Base-by-base conservation (phyloP, 2,113 vertebrate genomes). In the Chaetodon trifascialis region DNA sequence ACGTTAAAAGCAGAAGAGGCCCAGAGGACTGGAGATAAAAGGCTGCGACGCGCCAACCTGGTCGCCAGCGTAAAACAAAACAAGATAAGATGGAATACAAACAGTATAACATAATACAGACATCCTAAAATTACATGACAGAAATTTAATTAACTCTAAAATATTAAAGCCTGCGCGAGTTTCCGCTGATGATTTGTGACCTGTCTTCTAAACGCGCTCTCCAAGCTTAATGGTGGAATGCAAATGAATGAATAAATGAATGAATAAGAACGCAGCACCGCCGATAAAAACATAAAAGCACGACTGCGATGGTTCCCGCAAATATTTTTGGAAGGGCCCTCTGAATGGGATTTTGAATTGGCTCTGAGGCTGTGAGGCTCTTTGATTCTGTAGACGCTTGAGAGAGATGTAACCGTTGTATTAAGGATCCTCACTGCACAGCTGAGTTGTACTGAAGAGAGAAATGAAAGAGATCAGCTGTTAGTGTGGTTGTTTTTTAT, bases 171-270 rank as follows among this genome's bases (percentile, higher is more conserved):
- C 62, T 79, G 4, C 2, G 1, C 14, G 34, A 55, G 49, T 85
- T 65, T 54, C 80, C 68, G 64, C 25, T 66, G 67, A 85, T 73
- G n/a, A 83, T 83, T 84, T 73, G 79, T 51, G 83, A 86, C 75
- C 68, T 60, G 76, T 68, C 55, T 47, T 62, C 74, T 54, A 69
- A 90, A 82, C 0, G 40, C 73, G 0, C 64, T 71, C 11, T 17
- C 2, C 11, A 44, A 58, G 30, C 63, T 65, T 78, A 62, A 76
- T 85, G 82, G 56, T 10, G 2, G 60, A 44, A 64, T 86, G 81
- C 76, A 83, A 79, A 88, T 85, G 59, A 77, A 71, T 44, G 73
- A 83, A 87, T 86, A 80, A 44, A 86, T 86, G 81, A 83, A 88
- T 88, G n/a, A 49, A 76, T 88, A 70, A 80, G 30, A 51, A 66